Percentiles rank a stretch among this genome's conserved stretches.
These are phyloP conservation scores for Koerneria pararmatus DNA, from an alignment of 2,888 invertebrate genomes.

Conservation along the genomic window DNA sequence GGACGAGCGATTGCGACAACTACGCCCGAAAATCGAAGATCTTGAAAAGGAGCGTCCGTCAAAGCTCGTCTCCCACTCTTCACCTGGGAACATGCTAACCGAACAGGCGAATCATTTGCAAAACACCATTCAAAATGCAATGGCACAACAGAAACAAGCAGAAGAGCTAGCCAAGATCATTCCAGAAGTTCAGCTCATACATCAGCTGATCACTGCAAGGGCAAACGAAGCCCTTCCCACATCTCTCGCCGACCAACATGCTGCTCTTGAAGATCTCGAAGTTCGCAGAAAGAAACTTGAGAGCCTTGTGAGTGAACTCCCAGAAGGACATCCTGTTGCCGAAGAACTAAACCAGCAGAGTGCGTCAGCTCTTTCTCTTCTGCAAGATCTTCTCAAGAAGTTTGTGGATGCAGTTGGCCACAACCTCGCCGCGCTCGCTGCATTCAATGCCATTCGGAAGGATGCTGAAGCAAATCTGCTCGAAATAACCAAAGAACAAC, in stretches of 20 bases:
- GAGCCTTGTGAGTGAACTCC: conserved; percentile 27
- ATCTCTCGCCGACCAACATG: conserved; percentile 34
- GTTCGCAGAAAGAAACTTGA: conserved; percentile 32
- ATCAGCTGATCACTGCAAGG: conserved; percentile 24
- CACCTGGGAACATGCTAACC: conserved; percentile 4
- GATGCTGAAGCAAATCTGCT: conserved; percentile 34
- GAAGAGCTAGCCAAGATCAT: conserved; percentile 30
- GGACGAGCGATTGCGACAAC: background rate
- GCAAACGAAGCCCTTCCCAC: conserved; percentile 25
- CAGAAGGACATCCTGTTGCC: conserved; percentile 23
- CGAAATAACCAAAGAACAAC: conserved; percentile 17
- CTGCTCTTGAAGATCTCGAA: conserved; percentile 34
- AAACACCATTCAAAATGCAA: conserved; percentile 7
- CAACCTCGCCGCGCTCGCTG: conserved; percentile 38
- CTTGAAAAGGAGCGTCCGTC: background rate
- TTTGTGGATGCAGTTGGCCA: conserved; percentile 37
- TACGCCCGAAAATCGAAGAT: conserved; percentile 7
- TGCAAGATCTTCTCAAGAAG: conserved; percentile 35
- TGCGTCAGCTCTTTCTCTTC: conserved; percentile 35
- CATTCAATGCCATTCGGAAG: conserved; percentile 37
- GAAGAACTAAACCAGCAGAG: conserved; percentile 36
- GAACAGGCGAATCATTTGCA: conserved; percentile 15
- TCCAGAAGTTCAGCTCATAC: conserved; percentile 33
- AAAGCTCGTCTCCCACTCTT: background rate
- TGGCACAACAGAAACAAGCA: conserved; percentile 26